Base-by-base conservation (phyloP, 2,888 invertebrate genomes). In the Anoncus sp. region DNA sequence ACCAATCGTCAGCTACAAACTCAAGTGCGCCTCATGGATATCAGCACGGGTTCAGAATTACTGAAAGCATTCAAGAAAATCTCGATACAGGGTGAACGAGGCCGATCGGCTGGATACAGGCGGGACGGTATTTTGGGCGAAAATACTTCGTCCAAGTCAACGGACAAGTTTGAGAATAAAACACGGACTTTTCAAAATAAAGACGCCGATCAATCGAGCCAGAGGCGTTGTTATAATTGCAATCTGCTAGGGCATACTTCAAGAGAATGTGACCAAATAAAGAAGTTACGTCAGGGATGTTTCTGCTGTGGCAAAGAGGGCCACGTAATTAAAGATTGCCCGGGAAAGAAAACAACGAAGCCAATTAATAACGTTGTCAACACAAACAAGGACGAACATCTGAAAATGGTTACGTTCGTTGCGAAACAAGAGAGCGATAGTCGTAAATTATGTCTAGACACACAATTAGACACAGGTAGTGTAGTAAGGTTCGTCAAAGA, bases 41-140 rank as follows among this genome's bases (percentile, higher is more conserved):
- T 75, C 16, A 18, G 9, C 3, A 14, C 62, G 6, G 57, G 27
- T 3, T 57, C 35, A 2, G 47, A 38, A 5, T 53, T 79, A 31
- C 31, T 79, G 24, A 53, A 66, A 38, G 69, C 75, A 6, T 79
- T 75, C 27, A 40, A 35, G 22, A 75, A 75, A 10, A 69, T 69
- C 1, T 14, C 45, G 47, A 1, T 69, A 5, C 27, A 57, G 7
- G 47, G 53, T 12, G 24, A 69, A 9, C 18, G 69, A 45, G n/a
- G 16, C 24, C 66, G 31, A 31, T 31, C 31, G 7, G 7, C 4
- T 7, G 31, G 66, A 18, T 18, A 4, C 18, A 66, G 31, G 22
- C 67, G 67, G 2, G 67, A 67, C 20, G 38, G 22, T 20, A 20
- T 14, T 27, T 9, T 24, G 22, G 55, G 18, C 3, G 63, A 67